Base-by-base conservation (phyloP, 2,888 invertebrate genomes). In the Euplexia lucipara region DNA sequence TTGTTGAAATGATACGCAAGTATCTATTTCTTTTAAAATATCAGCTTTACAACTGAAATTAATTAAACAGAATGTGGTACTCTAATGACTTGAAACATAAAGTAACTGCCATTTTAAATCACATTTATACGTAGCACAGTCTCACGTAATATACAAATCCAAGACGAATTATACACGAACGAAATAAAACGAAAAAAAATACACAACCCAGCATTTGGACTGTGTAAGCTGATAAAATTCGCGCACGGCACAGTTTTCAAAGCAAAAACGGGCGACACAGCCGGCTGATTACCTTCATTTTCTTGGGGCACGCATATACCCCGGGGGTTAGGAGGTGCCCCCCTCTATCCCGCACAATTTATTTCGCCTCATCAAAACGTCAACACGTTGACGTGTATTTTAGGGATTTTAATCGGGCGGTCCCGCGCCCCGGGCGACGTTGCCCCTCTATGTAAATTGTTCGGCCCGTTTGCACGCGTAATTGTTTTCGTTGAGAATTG, bases 321-420 rank as follows among this genome's bases (percentile, higher is more conserved):
- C 83, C 70, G 79, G 88, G 91, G 83, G 86, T 78, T 76, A 71
- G 86, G 81, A 81, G 80, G 81, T 77, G 63, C 63, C 71, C 85
- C 78, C 78, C 67, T 68, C 70, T 83, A 83, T 84, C 86, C 84
- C 82, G 84, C 85, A 85, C 88, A 91, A 93, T 92, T 93, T 92
- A 92, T 94, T 92, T 92, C 91, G 90, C 90, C 92, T 94, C 94
- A 92, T 94, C 93, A 93, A 92, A 93, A 94, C 90, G 95, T 94
- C 95, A 95, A 94, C 94, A 93, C 93, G 92, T 88, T 92, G 94
- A 92, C 92, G 92, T 92, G 90, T 92, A 93, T 94, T 94, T 93
- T 92, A 89, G 92, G 91, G 91, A 90, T 92, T 94, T 93, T 94
- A 93, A 93, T 93, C 91, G 92, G 85, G 81, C 70, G 84, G 81